Evolutionary conservation across 2,113 vertebrate species (phyloP).

Genomic region (Bubalus kerabau): DNA sequence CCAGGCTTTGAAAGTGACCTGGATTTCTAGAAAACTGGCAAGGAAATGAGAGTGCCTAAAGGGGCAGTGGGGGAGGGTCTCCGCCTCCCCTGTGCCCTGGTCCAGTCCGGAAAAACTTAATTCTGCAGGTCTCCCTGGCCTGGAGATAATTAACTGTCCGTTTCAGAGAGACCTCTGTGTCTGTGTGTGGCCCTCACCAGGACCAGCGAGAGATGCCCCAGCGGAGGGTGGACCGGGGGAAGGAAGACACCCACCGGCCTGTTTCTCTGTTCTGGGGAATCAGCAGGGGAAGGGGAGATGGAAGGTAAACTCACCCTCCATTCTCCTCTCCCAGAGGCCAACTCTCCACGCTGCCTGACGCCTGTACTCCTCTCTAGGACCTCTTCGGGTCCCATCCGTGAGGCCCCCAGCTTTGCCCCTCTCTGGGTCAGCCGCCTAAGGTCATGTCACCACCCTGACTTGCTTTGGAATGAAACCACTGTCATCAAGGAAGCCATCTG

Average conservation of each 20-base stretch:
- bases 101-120: constrained; percentile 32
- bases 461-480: background rate
- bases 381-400: background rate
- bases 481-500: background rate
- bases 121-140: constrained; percentile 28
- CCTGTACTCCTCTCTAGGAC: background rate
- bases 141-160: constrained; percentile 53
- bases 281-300: background rate
- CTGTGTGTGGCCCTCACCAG: constrained; percentile 49
- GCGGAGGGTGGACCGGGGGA: background rate
- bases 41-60: constrained; percentile 53
- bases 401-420: background rate
- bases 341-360: background rate
- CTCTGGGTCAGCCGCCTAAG: background rate
- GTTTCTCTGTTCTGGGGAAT: background rate
- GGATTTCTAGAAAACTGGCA: constrained; percentile 23
- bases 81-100: background rate
- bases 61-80: background rate
- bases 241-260: background rate
- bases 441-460: too few relatives aligned
- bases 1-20: constrained; percentile 50
- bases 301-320: background rate
- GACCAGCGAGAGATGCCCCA: background rate
- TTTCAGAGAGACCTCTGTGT: constrained; percentile 13
- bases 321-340: background rate